Base-by-base conservation (phyloP, 1,140 invertebrate species). In the Eupristina koningsbergeri region DNA sequence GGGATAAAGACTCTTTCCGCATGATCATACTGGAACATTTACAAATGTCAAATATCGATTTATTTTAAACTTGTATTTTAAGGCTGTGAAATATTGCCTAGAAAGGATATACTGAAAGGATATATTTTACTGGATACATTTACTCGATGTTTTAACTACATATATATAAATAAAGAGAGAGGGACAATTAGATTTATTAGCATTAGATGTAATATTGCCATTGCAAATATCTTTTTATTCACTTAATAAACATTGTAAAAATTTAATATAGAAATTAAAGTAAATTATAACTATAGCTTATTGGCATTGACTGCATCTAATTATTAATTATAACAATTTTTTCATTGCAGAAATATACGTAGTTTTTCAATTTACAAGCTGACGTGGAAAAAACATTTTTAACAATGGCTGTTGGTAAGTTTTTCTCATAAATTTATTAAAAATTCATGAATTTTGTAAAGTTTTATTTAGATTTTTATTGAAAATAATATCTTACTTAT, bases 351-450 rank as follows among this genome's bases (percentile, higher is more conserved):
- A n/a, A 67, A 80, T 31, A n/a, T 34, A 36, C 3, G 19, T 69
- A n/a, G 3, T 61, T 19, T 34, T 9, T 3, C n/a, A 26, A n/a
- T 29, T 39, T 3, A 63, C 13, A 61, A 78, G 39, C 19, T 53
- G 6, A 53, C 74, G 36, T 11, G n/a, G 19, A 63, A 11, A 39
- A 3, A 19, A 29, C 22, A 80, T 47, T 22, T 53, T 31, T 29
- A 75, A 74, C n/a, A 39, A 82, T 82, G 80, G 80, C 80, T 50
- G 80, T 82, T 15, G 80, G 80, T 82, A 76, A 82, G 80, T 76
- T 41, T 64, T 58, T 29, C 1, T 50, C 3, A 6, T 7, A 29
- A 34, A 29, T 64, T 64, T 31, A 9, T 29, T 29, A 29, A 63
- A 7, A 29, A 0, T 63, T 29, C 29, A n/a, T n/a, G n/a, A n/a